Evolutionary conservation across 2,797 vertebrate genomes (phyloP).

Genomic region (Esox masquinongy): DNA sequence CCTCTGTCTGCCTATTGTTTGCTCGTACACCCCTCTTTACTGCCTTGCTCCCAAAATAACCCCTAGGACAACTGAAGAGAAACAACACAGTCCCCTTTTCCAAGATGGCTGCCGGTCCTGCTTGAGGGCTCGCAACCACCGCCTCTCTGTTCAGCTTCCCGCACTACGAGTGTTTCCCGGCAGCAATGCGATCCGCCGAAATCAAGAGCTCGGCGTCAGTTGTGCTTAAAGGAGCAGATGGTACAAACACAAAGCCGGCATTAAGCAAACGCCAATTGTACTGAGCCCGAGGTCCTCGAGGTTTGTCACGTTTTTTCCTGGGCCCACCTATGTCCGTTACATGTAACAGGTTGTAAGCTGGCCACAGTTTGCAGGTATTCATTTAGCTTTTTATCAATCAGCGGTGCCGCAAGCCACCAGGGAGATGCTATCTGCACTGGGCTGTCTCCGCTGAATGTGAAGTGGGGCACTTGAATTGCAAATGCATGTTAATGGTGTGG

Average conservation of each 20-base stretch:
- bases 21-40: background rate
- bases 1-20: slow-evolving; percentile 30
- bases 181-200: no score
- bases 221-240: no score
- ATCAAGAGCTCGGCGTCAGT: no score
- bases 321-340: background rate
- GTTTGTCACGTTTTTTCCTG: no score
- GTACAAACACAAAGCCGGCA: no score
- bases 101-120: background rate
- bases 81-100: background rate
- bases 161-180: no score
- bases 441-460: slow-evolving; percentile 33
- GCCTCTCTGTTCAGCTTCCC: background rate
- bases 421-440: slow-evolving; percentile 30
- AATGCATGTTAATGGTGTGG: slow-evolving; percentile 21
- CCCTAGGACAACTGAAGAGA: background rate
- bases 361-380: slow-evolving; percentile 31
- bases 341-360: background rate
- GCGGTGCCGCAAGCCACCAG: slow-evolving; percentile 22
- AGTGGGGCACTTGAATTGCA: slow-evolving; percentile 46
- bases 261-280: no score
- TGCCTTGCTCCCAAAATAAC: background rate
- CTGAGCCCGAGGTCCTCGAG: no score
- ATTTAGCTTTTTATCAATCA: slow-evolving; percentile 37
- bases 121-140: background rate